Conservation (phyloP, 2,797 vertebrate genomes). For the Ctenosaura bakeri region DNA sequence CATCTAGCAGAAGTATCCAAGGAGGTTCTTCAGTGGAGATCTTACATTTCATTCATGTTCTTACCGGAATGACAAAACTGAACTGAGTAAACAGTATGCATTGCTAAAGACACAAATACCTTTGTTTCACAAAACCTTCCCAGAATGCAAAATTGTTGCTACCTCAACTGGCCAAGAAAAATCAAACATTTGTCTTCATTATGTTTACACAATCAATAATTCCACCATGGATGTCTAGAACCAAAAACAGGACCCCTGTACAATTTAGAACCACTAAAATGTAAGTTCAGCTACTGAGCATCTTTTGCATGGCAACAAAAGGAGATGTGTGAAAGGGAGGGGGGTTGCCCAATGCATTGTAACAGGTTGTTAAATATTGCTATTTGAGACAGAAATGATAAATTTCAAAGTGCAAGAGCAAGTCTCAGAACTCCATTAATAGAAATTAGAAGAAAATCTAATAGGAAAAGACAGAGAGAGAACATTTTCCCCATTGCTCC, state of each 20-base stretch:
- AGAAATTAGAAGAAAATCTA: conserved; percentile 69
- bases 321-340: conserved; percentile 39
- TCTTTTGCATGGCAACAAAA: conserved; percentile 11
- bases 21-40: background rate
- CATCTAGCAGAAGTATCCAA: too few relatives aligned
- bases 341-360: conserved; percentile 59
- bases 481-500: conserved; percentile 71
- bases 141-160: background rate
- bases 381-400: conserved; percentile 71
- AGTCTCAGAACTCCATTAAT: conserved; percentile 67
- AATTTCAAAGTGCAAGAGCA: conserved; percentile 71
- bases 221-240: conserved; percentile 41
- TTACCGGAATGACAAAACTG: background rate
- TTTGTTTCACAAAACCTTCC: background rate
- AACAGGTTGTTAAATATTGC: conserved; percentile 77
- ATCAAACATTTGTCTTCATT: conserved; percentile 39
- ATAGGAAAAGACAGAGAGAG: conserved; percentile 69
- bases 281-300: conserved; percentile 53
- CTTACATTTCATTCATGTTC: background rate
- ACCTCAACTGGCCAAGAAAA: background rate
- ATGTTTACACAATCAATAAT: conserved; percentile 26
- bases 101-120: background rate
- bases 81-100: background rate
- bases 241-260: too few relatives aligned
- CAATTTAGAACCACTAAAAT: too few relatives aligned